Conservation (phyloP, 2,888 invertebrate genomes). For the Tenodera sinensis region DNA sequence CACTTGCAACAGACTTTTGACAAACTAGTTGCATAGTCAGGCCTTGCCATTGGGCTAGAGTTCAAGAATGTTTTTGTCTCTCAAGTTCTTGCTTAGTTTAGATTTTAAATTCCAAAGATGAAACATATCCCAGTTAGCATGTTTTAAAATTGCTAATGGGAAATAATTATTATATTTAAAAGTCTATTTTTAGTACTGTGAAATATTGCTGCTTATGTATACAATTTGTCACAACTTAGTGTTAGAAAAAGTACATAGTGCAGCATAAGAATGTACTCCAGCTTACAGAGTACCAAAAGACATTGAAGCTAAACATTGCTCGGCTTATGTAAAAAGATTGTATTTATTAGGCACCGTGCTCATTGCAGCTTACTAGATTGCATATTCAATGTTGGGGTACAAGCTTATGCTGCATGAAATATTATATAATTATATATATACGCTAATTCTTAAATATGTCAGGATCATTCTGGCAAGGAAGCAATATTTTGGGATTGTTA, state of each 20-base stretch:
- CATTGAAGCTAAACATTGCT: neutral
- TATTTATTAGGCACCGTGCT: neutral
- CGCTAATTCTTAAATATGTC: neutral
- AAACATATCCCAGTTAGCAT: neutral
- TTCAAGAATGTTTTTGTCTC: neutral
- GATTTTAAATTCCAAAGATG: neutral
- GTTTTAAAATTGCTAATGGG: neutral
- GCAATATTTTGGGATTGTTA: neutral
- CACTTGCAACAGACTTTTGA: neutral
- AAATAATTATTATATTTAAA: neutral
- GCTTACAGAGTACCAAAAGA: neutral
- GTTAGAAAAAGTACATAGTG: neutral
- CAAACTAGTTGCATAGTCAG: neutral
- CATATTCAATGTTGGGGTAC: neutral
- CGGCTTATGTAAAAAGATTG: neutral
- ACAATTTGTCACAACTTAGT: neutral
- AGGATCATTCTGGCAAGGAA: neutral
- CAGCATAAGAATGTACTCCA: neutral
- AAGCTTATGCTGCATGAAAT: neutral
- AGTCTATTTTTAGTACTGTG: slow-evolving; percentile 2
- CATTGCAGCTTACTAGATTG: neutral
- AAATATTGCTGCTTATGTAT: neutral
- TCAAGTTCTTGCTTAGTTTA: neutral
- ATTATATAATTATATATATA: neutral
- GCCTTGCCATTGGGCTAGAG: neutral